A percentile compares a stretch with the other conserved stretches of the same genome.
Conservation (phyloP, 2,888 invertebrate genomes). For the Holacanthella duospinosa region DNA sequence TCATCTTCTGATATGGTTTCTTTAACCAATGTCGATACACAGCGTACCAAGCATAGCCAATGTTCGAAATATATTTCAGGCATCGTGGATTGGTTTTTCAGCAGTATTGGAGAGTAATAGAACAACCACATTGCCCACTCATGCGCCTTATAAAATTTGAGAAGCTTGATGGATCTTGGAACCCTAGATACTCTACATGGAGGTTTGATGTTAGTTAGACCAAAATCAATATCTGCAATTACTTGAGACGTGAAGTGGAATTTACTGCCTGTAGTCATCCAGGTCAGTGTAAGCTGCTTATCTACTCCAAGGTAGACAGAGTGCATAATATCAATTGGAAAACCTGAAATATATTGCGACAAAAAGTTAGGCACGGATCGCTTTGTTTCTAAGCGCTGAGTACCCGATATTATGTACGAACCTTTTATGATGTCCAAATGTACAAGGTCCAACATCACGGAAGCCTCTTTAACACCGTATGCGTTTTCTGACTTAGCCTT, state of each 20-base stretch:
- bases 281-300: not conserved
- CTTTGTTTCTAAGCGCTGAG: too few species aligned
- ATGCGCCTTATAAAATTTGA: not conserved
- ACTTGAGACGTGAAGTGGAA: conserved; percentile 36
- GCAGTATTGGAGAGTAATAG: not conserved
- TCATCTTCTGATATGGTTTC: too few species aligned
- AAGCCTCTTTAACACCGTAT: not conserved
- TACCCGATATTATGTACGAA: too few species aligned
- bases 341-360: not conserved
- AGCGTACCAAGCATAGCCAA: not conserved
- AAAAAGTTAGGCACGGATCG: too few species aligned
- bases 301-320: not conserved
- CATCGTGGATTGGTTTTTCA: not conserved
- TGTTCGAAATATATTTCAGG: not conserved
- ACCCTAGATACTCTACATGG: not conserved
- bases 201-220: not conserved
- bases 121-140: not conserved
- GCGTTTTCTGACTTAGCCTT: not conserved
- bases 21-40: too few species aligned
- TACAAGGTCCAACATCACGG: not conserved
- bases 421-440: not conserved
- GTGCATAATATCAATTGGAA: not conserved
- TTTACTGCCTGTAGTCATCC: not conserved
- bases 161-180: not conserved
- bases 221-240: too few species aligned